Evolutionary conservation across 2,888 invertebrate genomes (phyloP), one percentile per base, ranked within the genome.

Genomic region (Cheilosia urbana): DNA sequence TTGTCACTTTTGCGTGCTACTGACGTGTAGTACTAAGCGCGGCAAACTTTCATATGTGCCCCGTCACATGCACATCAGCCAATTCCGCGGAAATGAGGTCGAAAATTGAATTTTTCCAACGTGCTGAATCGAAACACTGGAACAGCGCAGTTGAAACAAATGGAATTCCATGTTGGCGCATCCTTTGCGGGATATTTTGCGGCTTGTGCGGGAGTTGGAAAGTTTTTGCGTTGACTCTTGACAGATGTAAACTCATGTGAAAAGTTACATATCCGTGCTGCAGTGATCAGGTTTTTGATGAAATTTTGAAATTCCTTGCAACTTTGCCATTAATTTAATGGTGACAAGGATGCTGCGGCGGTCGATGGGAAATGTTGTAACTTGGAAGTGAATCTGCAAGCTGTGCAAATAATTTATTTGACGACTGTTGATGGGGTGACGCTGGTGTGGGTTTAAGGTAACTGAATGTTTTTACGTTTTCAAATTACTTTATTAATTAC

Each of bases 61-160:
- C 7, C 34, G 9, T 17, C 19, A n/a, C 11, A 60, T 13, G n/a
- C 19, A 58, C 15, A 58, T 63, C 63, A 84, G 62, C 66, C 81
- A 85, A 85, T 85, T 77, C 71, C 45, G 71, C 77, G 80, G 85
- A 77, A 81, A 85, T 85, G 85, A 81, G 76, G 81, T 81, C 76
- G 85, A 85, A 85, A 85, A 85, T 85, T 85, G 80, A 85, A 72
- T 68, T 72, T 73, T 73, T 81, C 68, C 76, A 68, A 55, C 62
- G 66, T 13, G 21, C 55, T 68, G 34, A 21, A 17, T 66, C 40
- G 51, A 42, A 34, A 53, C 11, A 21, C n/a, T 30, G 49, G 4
- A 58, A 60, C 9, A 34, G 7, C 9, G 24, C 24, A 42, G 45
- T 24, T 40, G 21, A 78, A 79, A 63, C 51, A 47, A 80, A 80